Base-by-base conservation (phyloP, 2,797 vertebrate genomes). In the Tadarida brasiliensis region DNA sequence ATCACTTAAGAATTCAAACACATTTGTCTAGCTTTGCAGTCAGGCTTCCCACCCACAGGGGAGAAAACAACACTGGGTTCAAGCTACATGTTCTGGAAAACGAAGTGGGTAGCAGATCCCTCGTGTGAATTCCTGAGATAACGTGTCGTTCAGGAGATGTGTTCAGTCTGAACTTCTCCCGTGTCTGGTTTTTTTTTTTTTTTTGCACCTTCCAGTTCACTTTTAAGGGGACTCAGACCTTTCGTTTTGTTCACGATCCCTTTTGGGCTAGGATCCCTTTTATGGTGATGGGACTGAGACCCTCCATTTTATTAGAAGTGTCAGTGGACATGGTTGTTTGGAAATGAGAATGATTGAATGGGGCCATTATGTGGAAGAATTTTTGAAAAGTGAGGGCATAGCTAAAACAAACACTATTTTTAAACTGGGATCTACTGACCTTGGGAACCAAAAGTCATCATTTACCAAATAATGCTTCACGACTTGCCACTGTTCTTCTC, bases 381-480 rank as follows among this genome's bases (percentile, higher is more conserved):
- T 96, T 94, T 97, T 96, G 96, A 94, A 96, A 97, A 92, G 92
- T 93, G 90, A 93, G 81, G 77, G 54, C 94, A 94, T 92, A 94
- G 95, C 73, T 93, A 95, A 97, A 97, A 82, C 87, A 96, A 95
- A 90, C 68, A 86, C 87, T 90, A 90, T 95, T 97, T 97, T 93
- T 81, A 96, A 97, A 91, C 90, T 49, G 59, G 49, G 68, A 86
- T 91, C 83, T 78, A n/a, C 71, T 87, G 87, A 86, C 56, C 76
- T 90, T 93, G 95, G 93, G 93, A 96, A 92, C 73, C 68, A 77
- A 73, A 61, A 97, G 73, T 70, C 93, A 80, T 95, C 85, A 86
- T 77, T 96, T 95, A 95, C 80, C 33, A 65, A 56, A 47, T 39
- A 63, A 39, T 30, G 19, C 51, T 94, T 84, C 67, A 14, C n/a